Evolutionary conservation across 2,888 invertebrate species (phyloP), one percentile per base, ranked within the genome.

Genomic region (Invenusta paracnida): DNA sequence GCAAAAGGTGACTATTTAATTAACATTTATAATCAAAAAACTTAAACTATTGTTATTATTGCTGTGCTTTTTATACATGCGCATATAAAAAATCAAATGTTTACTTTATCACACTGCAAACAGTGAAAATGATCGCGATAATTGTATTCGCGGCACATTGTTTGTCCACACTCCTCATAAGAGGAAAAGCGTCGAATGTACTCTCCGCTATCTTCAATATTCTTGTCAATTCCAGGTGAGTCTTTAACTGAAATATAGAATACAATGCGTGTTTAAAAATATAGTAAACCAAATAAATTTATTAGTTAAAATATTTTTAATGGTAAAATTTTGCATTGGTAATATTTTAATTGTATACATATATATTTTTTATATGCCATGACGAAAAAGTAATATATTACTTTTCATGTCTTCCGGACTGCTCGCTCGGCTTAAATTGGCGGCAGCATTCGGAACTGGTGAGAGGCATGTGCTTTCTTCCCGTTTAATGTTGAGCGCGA

Each of bases 91-190:
- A n/a, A n/a, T n/a, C n/a, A n/a, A n/a, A n/a, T n/a, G n/a, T n/a
- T 81, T 67, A 84, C 84, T 25, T 84, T 84, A 67, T 84, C 73
- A 67, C 84, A 84, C 67, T 84, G 84, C 1, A 84, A 11, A 25
- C 84, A 84, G 73, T 84, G 84, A 67, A 84, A 84, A 67, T 84
- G 84, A 25, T 84, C 84, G 27, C 84, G 67, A 27, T 67, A 29
- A 29, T 67, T 27, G 23, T 67, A 66, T 29, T 84, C 73, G 27
- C 73, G 66, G 29, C 84, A 84, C 13, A 30, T 27, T 1, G 31
- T 27, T 67, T 84, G 66, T 13, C 67, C 73, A 25, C 84, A 84
- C 25, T 84, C 84, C 27, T 84, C 84, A 67, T 84, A 73, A 23
- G 73, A 73, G 23, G 73, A n/a, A 73, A 73, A 73, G 5, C 73